phyloP scores from a whole-genome alignment of 2,113 vertebrate species.

The Nycticebus coucang region DNA sequence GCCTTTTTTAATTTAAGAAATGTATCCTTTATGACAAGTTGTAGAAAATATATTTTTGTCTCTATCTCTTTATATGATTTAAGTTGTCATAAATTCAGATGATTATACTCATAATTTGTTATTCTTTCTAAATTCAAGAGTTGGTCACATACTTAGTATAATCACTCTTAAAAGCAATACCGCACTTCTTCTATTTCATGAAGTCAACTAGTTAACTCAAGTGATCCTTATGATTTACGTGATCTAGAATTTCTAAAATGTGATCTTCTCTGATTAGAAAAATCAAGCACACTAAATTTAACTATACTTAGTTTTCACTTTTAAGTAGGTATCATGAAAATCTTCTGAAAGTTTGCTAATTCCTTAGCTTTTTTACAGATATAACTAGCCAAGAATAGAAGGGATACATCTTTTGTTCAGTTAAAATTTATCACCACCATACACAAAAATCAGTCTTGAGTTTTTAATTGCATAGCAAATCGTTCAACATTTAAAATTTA shows the following conservation, averaged over 20 bases:
- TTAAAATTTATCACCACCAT: slow-evolving; percentile 14
- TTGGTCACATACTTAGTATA: not conserved
- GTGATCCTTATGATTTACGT: not conserved
- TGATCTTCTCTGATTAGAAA: slow-evolving; percentile 39
- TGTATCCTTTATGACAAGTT: slow-evolving; percentile 62
- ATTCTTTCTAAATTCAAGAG: not conserved
- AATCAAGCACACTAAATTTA: not conserved
- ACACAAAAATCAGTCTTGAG: not conserved
- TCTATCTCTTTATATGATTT: not conserved
- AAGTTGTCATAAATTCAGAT: not conserved
- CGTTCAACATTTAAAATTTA: slow-evolving; percentile 2
- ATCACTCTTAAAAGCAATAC: not conserved
- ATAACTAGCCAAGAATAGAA: not conserved
- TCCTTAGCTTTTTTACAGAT: not conserved
- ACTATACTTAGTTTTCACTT: not conserved
- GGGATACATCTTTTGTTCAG: not conserved
- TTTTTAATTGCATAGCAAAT: not conserved
- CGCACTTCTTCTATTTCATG: not conserved
- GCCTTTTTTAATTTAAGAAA: slow-evolving; percentile 59
- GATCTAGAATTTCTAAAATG: not conserved
- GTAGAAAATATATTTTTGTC: slow-evolving; percentile 31
- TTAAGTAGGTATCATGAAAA: not conserved
- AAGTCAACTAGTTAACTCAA: slow-evolving; percentile 36
- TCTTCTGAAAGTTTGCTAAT: not conserved
- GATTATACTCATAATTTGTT: not conserved